Evolutionary conservation across 2,888 invertebrate genomes (phyloP).

Genomic region (Anaspis maculata): DNA sequence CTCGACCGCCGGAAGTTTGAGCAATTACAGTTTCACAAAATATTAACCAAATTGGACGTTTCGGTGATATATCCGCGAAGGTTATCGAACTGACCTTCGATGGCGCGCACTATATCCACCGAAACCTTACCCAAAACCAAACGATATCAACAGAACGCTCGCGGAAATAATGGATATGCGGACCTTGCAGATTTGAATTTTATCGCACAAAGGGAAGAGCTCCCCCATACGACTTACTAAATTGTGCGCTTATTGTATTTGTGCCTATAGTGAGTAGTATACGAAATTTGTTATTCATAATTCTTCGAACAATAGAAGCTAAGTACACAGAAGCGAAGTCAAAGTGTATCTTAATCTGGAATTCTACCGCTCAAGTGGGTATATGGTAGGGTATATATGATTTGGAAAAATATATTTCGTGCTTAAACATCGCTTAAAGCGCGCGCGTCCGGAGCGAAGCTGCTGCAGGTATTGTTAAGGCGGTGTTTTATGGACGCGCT

Average conservation of each 20-base stretch:
- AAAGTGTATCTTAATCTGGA: conserved; percentile 38
- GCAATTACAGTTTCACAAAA: conserved; percentile 6
- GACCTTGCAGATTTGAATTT: conserved; percentile 24
- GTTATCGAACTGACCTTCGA: conserved; percentile 29
- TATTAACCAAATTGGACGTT: conserved; percentile 2
- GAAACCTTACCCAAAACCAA: no score
- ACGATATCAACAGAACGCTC: conserved; percentile 21
- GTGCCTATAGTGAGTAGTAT: conserved; percentile 1
- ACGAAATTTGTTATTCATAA: conserved; percentile 32
- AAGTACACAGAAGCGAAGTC: no score
- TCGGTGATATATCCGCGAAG: conserved; percentile 16
- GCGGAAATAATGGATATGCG: conserved; percentile 11
- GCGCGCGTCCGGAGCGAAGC: conserved; percentile 21
- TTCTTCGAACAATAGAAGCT: conserved; percentile 32
- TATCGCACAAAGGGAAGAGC: background rate
- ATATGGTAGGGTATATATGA: no score
- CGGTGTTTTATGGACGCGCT: conserved; percentile 22
- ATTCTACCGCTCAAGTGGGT: conserved; percentile 31
- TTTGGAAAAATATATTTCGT: conserved; percentile 28
- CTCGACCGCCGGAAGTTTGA: conserved; percentile 5
- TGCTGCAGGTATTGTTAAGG: conserved; percentile 22
- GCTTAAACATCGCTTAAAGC: conserved; percentile 30
- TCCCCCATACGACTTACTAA: no score
- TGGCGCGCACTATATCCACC: conserved; percentile 26
- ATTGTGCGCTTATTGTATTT: no score